Percentiles rank a stretch among this genome's conserved stretches.
These are phyloP conservation scores for Tenthredo amoena DNA, from an alignment of 2,888 invertebrate genomes.

Conservation along the genomic window DNA sequence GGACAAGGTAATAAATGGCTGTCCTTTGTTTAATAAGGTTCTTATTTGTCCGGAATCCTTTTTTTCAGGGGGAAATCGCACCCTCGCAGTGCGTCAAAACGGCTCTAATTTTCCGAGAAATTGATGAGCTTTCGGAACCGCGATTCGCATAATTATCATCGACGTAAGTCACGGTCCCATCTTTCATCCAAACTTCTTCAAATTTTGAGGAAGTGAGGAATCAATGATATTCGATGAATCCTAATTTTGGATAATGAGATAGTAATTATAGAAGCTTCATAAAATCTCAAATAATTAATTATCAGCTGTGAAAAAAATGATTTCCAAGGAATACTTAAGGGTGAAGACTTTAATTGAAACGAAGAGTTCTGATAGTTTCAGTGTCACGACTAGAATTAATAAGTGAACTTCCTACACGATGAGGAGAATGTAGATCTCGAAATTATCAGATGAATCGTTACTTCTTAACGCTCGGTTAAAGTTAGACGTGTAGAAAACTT, in stretches of 20 bases:
- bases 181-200: too few relatives aligned
- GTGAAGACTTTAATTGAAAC: not conserved
- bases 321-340: not conserved
- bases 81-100: not conserved
- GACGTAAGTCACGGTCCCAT: too few relatives aligned
- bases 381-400: not conserved
- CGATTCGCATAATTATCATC: too few relatives aligned
- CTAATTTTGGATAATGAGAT: too few relatives aligned
- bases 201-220: too few relatives aligned
- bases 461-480: constrained; percentile 34
- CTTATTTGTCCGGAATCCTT: not conserved
- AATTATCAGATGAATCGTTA: constrained; percentile 23
- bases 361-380: not conserved
- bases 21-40: not conserved
- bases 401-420: not conserved
- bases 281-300: not conserved
- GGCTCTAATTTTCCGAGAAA: too few relatives aligned
- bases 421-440: not conserved
- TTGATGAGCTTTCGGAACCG: too few relatives aligned
- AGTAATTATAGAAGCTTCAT: too few relatives aligned
- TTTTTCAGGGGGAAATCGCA: not conserved
- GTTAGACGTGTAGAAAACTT: constrained; percentile 29
- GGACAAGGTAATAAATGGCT: not conserved
- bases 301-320: not conserved
- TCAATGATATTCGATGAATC: too few relatives aligned